Percentiles rank a stretch among this genome's conserved stretches.
Conservation (phyloP, 2,888 invertebrate genomes). For the Agriopis marginaria region DNA sequence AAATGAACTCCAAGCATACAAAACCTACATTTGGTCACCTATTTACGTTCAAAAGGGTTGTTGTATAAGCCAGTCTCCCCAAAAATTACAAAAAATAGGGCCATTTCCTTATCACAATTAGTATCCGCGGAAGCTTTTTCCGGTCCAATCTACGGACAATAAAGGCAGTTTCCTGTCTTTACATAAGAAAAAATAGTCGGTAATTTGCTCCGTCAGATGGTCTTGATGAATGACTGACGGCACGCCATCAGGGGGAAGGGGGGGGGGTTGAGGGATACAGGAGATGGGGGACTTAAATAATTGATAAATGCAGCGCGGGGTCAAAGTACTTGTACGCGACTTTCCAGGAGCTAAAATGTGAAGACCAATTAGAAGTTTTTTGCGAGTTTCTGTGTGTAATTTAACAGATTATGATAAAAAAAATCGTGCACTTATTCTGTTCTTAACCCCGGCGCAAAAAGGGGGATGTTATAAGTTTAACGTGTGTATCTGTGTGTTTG, state of each 20-base stretch:
- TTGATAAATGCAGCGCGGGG: slow-evolving; percentile 51
- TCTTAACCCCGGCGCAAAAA: no score
- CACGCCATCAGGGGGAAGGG: slow-evolving; percentile 41
- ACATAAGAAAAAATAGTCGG: slow-evolving; percentile 50
- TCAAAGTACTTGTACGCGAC: slow-evolving; percentile 46
- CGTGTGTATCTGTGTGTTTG: no score
- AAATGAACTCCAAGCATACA: neutral
- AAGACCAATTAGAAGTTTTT: neutral
- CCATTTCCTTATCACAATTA: slow-evolving; percentile 27
- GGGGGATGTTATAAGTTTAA: no score
- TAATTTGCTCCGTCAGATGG: slow-evolving; percentile 56
- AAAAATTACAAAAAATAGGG: neutral
- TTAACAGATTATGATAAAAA: no score
- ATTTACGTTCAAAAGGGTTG: neutral
- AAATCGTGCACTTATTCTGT: no score
- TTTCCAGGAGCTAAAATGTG: neutral
- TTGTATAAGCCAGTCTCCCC: neutral
- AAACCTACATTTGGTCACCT: neutral
- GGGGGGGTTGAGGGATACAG: neutral
- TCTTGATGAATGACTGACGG: slow-evolving; percentile 60
- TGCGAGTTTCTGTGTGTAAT: neutral
- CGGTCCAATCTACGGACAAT: slow-evolving; percentile 37
- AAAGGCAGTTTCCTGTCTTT: slow-evolving; percentile 38
- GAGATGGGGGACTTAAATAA: slow-evolving; percentile 50
- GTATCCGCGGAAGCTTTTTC: slow-evolving; percentile 37